A percentile compares a stretch with the other conserved stretches of the same genome.
Evolutionary conservation across 2,888 invertebrate species (phyloP).

Genomic region (Epirrita christyi): DNA sequence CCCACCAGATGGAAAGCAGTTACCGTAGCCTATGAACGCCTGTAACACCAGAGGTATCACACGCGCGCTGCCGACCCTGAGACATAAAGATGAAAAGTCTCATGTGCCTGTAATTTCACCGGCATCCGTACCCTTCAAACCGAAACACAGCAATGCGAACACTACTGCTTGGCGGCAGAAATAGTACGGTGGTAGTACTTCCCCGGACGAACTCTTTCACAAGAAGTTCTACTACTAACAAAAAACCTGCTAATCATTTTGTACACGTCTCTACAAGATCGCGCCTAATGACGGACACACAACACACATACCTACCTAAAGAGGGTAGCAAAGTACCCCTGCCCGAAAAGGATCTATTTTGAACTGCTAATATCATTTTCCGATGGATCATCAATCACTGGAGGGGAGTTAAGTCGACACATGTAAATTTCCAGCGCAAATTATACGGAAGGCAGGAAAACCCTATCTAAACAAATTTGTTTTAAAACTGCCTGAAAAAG

Average conservation of each 20-base stretch:
- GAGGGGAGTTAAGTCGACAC: conserved; percentile 79
- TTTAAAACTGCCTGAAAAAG: conserved; percentile 40
- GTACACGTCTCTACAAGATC: conserved; percentile 11
- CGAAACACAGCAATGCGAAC: too few relatives aligned
- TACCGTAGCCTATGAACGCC: too few relatives aligned
- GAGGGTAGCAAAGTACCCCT: conserved; percentile 12
- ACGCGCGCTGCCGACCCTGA: too few relatives aligned
- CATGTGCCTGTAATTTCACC: too few relatives aligned
- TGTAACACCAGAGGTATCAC: too few relatives aligned
- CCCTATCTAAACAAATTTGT: conserved; percentile 44
- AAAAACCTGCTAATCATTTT: not conserved
- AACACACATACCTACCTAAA: conserved; percentile 9
- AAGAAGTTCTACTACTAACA: too few relatives aligned
- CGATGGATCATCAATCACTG: conserved; percentile 76
- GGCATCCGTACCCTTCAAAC: too few relatives aligned
- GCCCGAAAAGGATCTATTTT: conserved; percentile 37
- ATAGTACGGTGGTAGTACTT: too few relatives aligned
- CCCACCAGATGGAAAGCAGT: too few relatives aligned
- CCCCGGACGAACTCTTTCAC: too few relatives aligned
- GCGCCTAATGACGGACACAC: conserved; percentile 19
- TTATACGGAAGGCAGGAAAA: conserved; percentile 61
- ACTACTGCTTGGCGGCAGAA: too few relatives aligned
- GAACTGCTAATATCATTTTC: conserved; percentile 66
- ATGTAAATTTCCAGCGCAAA: conserved; percentile 77
- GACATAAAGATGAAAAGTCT: too few relatives aligned